Conservation (phyloP, 2,888 invertebrate genomes). For the Athalia rosae region DNA sequence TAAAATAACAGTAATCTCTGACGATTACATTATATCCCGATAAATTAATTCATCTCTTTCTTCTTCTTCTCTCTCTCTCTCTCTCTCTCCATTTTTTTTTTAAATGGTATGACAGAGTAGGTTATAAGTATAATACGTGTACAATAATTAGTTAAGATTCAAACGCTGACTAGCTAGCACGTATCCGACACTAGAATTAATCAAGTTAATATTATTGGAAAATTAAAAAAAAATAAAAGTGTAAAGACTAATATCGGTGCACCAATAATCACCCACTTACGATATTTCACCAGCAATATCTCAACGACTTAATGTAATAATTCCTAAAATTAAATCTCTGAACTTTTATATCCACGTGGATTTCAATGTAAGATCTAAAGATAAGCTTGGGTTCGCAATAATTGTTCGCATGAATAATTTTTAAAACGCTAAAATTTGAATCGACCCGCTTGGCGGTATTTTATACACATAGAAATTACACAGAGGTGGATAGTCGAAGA, state of each 20-base stretch:
- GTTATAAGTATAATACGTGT: not conserved
- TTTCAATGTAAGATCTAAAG: too few relatives aligned
- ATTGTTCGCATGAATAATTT: too few relatives aligned
- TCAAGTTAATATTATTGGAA: not conserved
- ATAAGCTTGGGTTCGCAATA: too few relatives aligned
- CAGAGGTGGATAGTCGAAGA: too few relatives aligned
- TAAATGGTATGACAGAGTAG: conserved; percentile 23
- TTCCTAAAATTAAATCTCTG: too few relatives aligned
- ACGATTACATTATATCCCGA: too few relatives aligned
- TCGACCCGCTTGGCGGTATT: too few relatives aligned
- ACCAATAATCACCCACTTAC: conserved; percentile 10
- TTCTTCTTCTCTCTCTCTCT: not conserved
- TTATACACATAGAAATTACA: too few relatives aligned
- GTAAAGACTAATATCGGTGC: conserved; percentile 4
- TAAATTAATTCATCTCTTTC: too few relatives aligned
- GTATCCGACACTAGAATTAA: not conserved
- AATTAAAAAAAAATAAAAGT: not conserved
- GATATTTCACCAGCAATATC: not conserved
- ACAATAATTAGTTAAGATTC: conserved; percentile 16
- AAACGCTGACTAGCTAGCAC: conserved; percentile 32
- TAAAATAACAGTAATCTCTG: too few relatives aligned
- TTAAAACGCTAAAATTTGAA: too few relatives aligned
- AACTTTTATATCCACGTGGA: too few relatives aligned
- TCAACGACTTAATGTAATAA: not conserved
- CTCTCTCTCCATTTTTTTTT: not conserved